Base-by-base conservation (phyloP, 2,797 vertebrate genomes). In the Sardinella longiceps region DNA sequence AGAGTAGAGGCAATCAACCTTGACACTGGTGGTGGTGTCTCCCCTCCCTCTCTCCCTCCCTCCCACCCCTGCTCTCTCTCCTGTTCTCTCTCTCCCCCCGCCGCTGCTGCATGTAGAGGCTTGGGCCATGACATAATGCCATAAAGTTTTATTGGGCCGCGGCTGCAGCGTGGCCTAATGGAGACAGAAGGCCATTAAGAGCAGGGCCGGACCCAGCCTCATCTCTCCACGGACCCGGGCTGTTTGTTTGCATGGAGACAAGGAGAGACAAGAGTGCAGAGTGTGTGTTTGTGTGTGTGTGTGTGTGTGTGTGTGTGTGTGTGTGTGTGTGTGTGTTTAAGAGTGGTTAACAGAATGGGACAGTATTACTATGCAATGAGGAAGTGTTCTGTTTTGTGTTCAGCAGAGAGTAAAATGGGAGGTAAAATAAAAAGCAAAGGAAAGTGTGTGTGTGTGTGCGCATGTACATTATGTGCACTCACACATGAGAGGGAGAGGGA, bases 111-210 rank as follows among this genome's bases (percentile, higher is more conserved):
- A 89, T 83, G 90, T 80, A 89, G 88, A 91, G 89, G 86, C 88
- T 56, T 39, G 83, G 58, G 84, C 83, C 46, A 77, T 91, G 88
- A 92, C 90, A 89, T 89, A 89, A 92, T 90, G 88, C 87, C 30
- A 80, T 85, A 39, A 60, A 85, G 88, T 89, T 91, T 92, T 90
- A 89, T 89, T 90, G 87, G 81, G 83, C 70, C 70, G 33, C 60
- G 85, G 85, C 82, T 80, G 87, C 85, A 82, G 48, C 82, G 86
- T 84, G 86, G 88, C 82, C 56, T 89, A 87, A 89, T 91, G 90
- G 88, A 84, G 86, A 84, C 66, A 84, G 56, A 83, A 86, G 83
- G 85, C 85, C 60, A 87, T 83, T 87, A 82, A 82, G 81, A 85
- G 11, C 0, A 70, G 81, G 86, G 86, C 83, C 86, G 86, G 87